Percentiles rank a stretch among this genome's conserved stretches.
Evolutionary conservation across 2,113 vertebrate species (phyloP).

Genomic region (Micromys minutus): DNA sequence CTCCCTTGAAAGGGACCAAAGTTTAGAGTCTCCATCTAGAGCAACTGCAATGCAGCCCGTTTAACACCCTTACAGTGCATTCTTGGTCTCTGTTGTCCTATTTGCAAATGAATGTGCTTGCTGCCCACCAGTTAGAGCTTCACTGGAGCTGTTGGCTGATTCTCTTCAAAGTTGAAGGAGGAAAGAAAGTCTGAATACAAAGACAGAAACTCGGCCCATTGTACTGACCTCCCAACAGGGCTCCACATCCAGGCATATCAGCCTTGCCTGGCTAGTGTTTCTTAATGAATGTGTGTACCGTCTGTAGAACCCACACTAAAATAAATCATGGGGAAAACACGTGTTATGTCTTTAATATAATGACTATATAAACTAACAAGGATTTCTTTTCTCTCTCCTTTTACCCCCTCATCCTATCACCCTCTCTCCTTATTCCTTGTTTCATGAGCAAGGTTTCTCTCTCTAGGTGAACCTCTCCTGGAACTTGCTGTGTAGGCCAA

Average conservation of each 20-base stretch:
- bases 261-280: fast-evolving
- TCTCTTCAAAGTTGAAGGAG: neutral
- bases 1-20: neutral
- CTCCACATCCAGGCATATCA: neutral
- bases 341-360: neutral
- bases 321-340: neutral
- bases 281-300: fast-evolving
- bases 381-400: neutral
- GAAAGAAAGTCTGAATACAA: neutral
- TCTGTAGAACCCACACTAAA: neutral
- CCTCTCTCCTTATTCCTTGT: too few relatives aligned
- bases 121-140: neutral
- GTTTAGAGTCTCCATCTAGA: neutral
- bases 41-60: too few relatives aligned
- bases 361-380: neutral
- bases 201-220: neutral
- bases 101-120: fast-evolving
- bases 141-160: neutral
- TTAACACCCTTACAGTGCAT: neutral
- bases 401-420: too few relatives aligned
- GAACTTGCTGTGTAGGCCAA: neutral
- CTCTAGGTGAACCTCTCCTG: neutral
- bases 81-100: neutral
- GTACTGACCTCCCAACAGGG: neutral
- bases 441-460: neutral